These are phyloP conservation scores for Alcedo quadribrachys DNA, from an alignment of 2,797 vertebrate genomes.

Conservation along the genomic window DNA sequence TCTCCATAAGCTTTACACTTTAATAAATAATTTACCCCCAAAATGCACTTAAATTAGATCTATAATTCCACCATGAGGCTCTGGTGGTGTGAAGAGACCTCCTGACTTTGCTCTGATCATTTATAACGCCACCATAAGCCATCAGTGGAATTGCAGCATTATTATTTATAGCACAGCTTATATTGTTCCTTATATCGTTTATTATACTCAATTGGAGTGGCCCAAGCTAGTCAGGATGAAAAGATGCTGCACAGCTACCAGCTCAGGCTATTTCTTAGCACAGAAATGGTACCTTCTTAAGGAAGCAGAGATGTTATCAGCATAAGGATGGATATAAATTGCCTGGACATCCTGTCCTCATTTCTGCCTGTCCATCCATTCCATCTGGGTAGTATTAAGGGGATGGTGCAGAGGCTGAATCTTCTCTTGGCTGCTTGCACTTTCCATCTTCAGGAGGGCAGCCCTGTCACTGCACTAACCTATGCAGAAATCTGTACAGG, in stretches of 20 bases:
- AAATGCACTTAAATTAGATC: slow-evolving; percentile 71
- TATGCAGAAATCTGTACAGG: neutral
- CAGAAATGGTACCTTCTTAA: neutral
- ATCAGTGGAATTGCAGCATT: slow-evolving; percentile 65
- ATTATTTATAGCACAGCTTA: slow-evolving; percentile 68
- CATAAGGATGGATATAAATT: slow-evolving; percentile 3
- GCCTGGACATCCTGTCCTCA: neutral
- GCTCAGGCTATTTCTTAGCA: neutral
- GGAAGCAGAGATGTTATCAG: neutral
- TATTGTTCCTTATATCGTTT: slow-evolving; percentile 63
- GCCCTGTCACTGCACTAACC: neutral
- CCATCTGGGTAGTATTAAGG: neutral
- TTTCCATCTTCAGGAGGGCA: neutral
- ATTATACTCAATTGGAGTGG: slow-evolving; percentile 64
- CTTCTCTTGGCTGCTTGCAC: neutral
- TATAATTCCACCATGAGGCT: slow-evolving; percentile 58
- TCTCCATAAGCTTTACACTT: slow-evolving; percentile 63
- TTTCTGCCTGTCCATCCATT: neutral
- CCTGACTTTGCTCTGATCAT: slow-evolving; percentile 61
- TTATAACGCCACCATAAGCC: slow-evolving; percentile 69
- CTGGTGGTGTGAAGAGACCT: slow-evolving; percentile 67
- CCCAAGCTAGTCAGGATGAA: slow-evolving; percentile 27
- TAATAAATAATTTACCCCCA: slow-evolving; percentile 73
- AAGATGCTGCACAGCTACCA: slow-evolving; percentile 20
- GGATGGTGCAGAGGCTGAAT: neutral